phyloP scores from a whole-genome alignment of 1,140 invertebrate genomes.

The Drosophila equinoxialis region DNA sequence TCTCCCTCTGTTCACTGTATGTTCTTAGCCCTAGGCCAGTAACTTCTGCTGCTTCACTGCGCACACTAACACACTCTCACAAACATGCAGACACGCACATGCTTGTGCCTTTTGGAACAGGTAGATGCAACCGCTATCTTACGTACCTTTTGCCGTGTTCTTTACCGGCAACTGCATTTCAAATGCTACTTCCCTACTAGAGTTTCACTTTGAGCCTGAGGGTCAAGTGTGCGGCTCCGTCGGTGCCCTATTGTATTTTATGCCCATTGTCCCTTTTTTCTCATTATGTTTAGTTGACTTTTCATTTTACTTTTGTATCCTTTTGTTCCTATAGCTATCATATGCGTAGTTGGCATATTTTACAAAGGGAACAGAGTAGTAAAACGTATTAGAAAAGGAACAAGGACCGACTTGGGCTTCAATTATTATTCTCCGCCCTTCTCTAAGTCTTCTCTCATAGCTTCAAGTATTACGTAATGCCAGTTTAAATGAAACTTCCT shows the following conservation, averaged over 20 bases:
- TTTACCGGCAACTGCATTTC: slow-evolving; percentile 50
- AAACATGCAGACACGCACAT: slow-evolving; percentile 1
- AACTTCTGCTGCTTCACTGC: slow-evolving; percentile 79
- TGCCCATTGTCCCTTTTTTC: slow-evolving; percentile 14
- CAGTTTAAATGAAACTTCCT: too few relatives aligned
- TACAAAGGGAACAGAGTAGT: too few relatives aligned
- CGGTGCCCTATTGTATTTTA: slow-evolving; percentile 33
- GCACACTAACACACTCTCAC: slow-evolving; percentile 31
- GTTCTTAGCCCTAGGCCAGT: slow-evolving; percentile 45
- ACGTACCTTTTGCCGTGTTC: slow-evolving; percentile 38
- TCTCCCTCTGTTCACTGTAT: background rate
- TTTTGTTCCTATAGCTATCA: background rate
- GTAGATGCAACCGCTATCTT: slow-evolving; percentile 32
- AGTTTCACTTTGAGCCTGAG: slow-evolving; percentile 26
- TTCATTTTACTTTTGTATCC: slow-evolving; percentile 19
- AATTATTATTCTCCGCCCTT: too few relatives aligned
- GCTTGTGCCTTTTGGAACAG: slow-evolving; percentile 34
- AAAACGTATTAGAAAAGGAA: too few relatives aligned
- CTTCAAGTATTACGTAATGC: too few relatives aligned
- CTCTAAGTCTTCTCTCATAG: too few relatives aligned
- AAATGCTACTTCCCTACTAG: slow-evolving; percentile 48
- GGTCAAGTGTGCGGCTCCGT: slow-evolving; percentile 26
- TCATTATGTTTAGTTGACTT: slow-evolving; percentile 29
- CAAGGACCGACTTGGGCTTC: too few relatives aligned
- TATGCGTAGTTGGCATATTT: too few relatives aligned